Percentiles rank a stretch among this genome's conserved stretches.
phyloP scores from a whole-genome alignment of 1,140 invertebrate genomes.

The Muscidifurax raptorellus region DNA sequence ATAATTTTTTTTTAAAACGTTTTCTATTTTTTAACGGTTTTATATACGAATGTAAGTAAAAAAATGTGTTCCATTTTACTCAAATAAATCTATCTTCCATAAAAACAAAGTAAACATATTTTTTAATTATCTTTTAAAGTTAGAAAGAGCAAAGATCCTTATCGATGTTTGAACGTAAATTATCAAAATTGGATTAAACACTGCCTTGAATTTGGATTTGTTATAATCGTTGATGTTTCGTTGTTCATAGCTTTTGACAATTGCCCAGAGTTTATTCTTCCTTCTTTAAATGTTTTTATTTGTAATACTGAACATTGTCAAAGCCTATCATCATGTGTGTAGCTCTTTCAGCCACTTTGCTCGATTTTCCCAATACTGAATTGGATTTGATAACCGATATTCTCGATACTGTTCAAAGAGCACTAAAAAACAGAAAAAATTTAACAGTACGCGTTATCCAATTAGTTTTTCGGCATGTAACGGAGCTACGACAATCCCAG shows the following conservation, averaged over 20 bases:
- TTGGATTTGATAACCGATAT: not conserved
- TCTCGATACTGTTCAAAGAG: not conserved
- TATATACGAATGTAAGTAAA: constrained; percentile 37
- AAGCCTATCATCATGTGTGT: not conserved
- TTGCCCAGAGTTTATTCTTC: not conserved
- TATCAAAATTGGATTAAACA: not conserved
- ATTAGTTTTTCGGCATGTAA: constrained; percentile 15
- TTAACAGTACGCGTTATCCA: not conserved
- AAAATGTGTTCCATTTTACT: constrained; percentile 16
- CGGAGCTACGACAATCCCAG: constrained; percentile 46
- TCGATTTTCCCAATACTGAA: not conserved
- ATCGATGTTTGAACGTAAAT: constrained; percentile 1
- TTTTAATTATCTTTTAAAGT: constrained; percentile 38
- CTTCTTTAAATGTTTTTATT: not conserved
- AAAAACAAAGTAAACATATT: constrained; percentile 15
- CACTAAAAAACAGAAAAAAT: not conserved
- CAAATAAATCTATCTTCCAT: constrained; percentile 39
- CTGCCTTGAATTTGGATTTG: not conserved
- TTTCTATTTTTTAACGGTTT: constrained; percentile 48
- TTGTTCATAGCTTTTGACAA: not conserved
- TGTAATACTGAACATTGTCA: not conserved
- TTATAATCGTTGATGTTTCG: not conserved
- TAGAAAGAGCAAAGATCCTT: not conserved
- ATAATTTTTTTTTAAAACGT: not conserved
- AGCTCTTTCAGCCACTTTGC: not conserved